phyloP scores from a whole-genome alignment of 2,113 vertebrate genomes.

The Ophiodon elongatus region DNA sequence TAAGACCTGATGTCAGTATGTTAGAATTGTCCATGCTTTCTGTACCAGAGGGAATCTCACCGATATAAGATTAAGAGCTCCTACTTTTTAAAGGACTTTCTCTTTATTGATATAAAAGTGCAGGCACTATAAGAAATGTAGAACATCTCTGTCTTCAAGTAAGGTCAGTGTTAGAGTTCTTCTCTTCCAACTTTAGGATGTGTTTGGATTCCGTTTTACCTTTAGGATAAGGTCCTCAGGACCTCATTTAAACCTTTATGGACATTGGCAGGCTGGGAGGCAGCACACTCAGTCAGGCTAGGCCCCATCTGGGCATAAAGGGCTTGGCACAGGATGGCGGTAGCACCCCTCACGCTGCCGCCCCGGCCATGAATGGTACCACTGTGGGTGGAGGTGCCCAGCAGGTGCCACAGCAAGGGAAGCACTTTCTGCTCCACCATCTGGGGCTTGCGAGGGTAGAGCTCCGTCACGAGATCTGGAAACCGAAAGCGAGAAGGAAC shows the following conservation, averaged over 20 bases:
- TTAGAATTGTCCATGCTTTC: slow-evolving; percentile 50
- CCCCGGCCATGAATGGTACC: slow-evolving; percentile 87
- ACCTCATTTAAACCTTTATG: slow-evolving; percentile 87
- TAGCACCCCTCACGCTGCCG: slow-evolving; percentile 86
- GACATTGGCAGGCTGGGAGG: slow-evolving; percentile 85
- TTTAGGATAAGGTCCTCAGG: slow-evolving; percentile 77
- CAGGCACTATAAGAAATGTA: slow-evolving; percentile 83
- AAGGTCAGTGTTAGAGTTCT: slow-evolving; percentile 71
- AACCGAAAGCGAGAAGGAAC: background rate
- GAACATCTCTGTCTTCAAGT: slow-evolving; percentile 79
- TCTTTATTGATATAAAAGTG: slow-evolving; percentile 75
- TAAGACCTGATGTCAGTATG: slow-evolving; percentile 76
- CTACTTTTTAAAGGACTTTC: slow-evolving; percentile 60
- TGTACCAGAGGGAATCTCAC: slow-evolving; percentile 70
- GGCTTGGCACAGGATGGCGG: slow-evolving; percentile 86
- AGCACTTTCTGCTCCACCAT: slow-evolving; percentile 92
- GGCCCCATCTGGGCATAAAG: slow-evolving; percentile 90
- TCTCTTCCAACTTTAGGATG: slow-evolving; percentile 39
- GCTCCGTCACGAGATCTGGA: slow-evolving; percentile 88
- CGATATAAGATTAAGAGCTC: slow-evolving; percentile 68
- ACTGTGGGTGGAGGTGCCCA: slow-evolving; percentile 86
- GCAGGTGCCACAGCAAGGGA: slow-evolving; percentile 91
- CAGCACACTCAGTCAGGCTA: slow-evolving; percentile 83
- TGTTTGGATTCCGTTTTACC: slow-evolving; percentile 34
- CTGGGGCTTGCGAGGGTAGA: slow-evolving; percentile 91